A percentile compares a stretch with the other conserved stretches of the same genome.
Conservation (phyloP, 2,113 vertebrate species). For the Antennarius striatus region DNA sequence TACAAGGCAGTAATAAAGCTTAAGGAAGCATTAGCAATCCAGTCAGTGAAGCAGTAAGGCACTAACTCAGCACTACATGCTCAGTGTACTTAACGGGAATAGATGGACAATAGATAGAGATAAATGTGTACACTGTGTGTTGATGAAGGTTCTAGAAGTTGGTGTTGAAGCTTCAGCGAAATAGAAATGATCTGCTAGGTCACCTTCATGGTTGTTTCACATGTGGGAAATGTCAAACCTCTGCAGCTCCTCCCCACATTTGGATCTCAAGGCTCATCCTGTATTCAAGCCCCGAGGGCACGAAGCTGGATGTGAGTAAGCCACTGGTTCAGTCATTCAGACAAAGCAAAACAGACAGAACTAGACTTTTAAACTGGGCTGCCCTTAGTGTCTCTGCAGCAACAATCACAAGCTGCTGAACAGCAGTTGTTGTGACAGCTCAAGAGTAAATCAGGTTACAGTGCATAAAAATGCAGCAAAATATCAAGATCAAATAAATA, state of each 20-base stretch:
- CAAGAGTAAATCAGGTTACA: not conserved
- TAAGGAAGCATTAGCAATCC: constrained; percentile 41
- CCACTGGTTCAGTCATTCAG: constrained; percentile 58
- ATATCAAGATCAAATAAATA: not conserved
- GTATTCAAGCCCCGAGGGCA: constrained; percentile 54
- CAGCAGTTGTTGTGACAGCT: constrained; percentile 25
- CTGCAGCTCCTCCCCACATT: constrained; percentile 30
- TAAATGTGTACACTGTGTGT: constrained; percentile 7
- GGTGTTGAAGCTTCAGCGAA: constrained; percentile 6
- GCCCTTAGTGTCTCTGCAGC: constrained; percentile 43
- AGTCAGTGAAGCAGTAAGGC: constrained; percentile 49
- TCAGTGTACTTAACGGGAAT: constrained; percentile 24
- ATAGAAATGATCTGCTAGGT: not conserved
- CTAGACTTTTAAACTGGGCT: constrained; percentile 60
- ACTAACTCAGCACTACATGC: constrained; percentile 49
- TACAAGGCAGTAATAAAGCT: constrained; percentile 60
- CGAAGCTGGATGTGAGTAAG: constrained; percentile 41
- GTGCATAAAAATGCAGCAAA: constrained; percentile 2
- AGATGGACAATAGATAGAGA: constrained; percentile 18
- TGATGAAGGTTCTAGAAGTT: not conserved
- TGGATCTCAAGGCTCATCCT: constrained; percentile 53
- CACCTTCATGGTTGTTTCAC: not conserved
- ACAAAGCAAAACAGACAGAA: constrained; percentile 64
- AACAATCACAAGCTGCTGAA: constrained; percentile 36
- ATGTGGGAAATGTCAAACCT: constrained; percentile 7